A percentile compares a stretch with the other conserved stretches of the same genome.
Evolutionary conservation across 1,140 invertebrate genomes (phyloP).

Genomic region (Gonatopus flavifemur): DNA sequence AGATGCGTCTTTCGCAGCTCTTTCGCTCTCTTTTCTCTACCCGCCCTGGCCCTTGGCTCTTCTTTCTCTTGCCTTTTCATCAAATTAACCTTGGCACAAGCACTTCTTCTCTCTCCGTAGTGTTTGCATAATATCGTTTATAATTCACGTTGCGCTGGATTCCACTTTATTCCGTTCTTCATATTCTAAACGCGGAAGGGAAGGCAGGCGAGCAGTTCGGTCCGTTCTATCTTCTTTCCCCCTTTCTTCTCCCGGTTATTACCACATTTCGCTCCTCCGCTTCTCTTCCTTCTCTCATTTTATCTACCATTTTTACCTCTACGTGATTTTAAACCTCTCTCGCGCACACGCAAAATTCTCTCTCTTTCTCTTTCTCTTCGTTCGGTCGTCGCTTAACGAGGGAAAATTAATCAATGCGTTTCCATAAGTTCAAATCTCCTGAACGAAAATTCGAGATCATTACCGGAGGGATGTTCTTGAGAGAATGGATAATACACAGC

Average conservation of each 20-base stretch:
- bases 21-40: not conserved
- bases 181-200: no score
- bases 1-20: slow-evolving; percentile 29
- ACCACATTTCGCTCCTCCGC: slow-evolving; percentile 10
- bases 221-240: slow-evolving; percentile 19
- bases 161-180: slow-evolving; percentile 47
- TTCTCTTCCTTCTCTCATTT: slow-evolving; percentile 5
- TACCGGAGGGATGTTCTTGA: no score
- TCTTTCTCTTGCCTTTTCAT: slow-evolving; percentile 51
- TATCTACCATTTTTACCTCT: not conserved
- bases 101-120: slow-evolving; percentile 30
- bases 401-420: no score
- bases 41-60: slow-evolving; percentile 13
- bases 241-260: slow-evolving; percentile 9
- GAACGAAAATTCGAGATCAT: no score
- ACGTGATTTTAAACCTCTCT: slow-evolving; percentile 3
- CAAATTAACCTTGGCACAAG: slow-evolving; percentile 48
- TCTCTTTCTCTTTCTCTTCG: slow-evolving; percentile 17
- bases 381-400: slow-evolving; percentile 11
- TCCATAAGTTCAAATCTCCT: no score
- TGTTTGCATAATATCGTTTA: slow-evolving; percentile 57
- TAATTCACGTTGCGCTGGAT: slow-evolving; percentile 54
- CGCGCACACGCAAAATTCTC: slow-evolving; percentile 24
- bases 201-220: no score
- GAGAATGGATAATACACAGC: no score